Evolutionary conservation across 2,888 invertebrate species (phyloP), one percentile per base, ranked within the genome.

Genomic region (Stenodema calcarata): DNA sequence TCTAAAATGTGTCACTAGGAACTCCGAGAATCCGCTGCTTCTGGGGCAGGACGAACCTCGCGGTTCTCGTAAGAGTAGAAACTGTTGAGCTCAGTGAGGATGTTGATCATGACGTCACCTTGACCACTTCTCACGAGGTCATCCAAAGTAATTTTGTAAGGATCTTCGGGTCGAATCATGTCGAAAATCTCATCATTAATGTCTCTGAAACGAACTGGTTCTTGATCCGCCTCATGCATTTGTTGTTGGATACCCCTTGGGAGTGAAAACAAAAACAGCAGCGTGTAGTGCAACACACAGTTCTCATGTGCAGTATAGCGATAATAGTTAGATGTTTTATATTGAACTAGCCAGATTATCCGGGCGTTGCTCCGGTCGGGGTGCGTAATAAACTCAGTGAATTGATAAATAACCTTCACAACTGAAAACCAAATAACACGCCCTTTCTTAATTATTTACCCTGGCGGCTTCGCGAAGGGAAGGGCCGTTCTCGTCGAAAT

Each of bases 131-230:
- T 93, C 76, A 97, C 93, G 83, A 99, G 93, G 92, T 99, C 98
- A 89, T 95, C 94, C 1, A 98, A 92, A 0, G 97, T 98, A 89
- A 99, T 98, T 90, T 94, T 94, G 14, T 94, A 92, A 0, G 97
- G 95, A 91, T 98, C 94, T 86, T 93, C 94, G 0, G 98, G 98
- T 88, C 97, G 95, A 0, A 98, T 96, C 98, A 99, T 99, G 92
- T 99, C 99, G 92, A 98, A 99, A 89, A 99, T 96, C 92, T 98
- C 98, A 92, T 98, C 98, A 91, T 98, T 98, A 0, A 99, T 96
- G 92, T 99, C 98, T 89, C 97, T 95, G 91, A 98, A 98, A 89
- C 94, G 95, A 0, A 98, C 96, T 0, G 96, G 95, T 89, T 97
- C 97, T n/a, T 96, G 96, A 30, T 95, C 96, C 91, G 96, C 96